Conservation (phyloP, 2,797 vertebrate genomes). For the Thalassophryne amazonica region DNA sequence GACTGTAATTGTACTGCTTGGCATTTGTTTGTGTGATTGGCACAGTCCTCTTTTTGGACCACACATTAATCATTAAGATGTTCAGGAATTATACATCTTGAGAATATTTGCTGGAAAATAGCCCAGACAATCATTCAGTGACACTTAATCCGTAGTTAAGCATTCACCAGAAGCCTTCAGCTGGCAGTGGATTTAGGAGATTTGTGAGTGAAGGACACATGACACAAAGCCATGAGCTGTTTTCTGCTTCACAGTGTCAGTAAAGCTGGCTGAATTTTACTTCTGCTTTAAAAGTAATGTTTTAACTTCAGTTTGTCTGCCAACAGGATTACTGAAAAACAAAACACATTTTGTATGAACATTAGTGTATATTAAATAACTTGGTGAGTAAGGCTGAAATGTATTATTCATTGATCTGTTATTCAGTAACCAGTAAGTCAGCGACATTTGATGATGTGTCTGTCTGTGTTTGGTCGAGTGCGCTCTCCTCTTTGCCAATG, state of each 20-base stretch:
- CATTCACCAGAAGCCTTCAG: background rate
- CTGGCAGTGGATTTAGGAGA: background rate
- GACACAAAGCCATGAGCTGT: background rate
- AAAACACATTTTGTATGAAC: background rate
- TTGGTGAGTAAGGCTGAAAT: too few species aligned
- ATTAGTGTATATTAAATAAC: too few species aligned
- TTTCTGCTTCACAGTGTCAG: background rate
- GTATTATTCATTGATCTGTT: slow-evolving; percentile 1
- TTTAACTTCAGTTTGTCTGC: too few species aligned
- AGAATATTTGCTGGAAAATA: too few species aligned
- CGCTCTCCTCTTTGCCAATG: slow-evolving; percentile 35
- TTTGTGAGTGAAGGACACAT: background rate
- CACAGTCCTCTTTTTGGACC: too few species aligned
- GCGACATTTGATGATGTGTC: slow-evolving; percentile 1
- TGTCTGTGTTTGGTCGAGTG: slow-evolving; percentile 26
- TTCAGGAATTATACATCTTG: too few species aligned
- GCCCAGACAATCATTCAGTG: too few species aligned
- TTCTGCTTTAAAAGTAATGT: background rate
- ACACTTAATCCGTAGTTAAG: background rate
- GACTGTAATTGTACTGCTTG: too few species aligned
- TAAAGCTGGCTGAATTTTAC: background rate
- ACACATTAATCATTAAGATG: too few species aligned
- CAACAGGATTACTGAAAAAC: background rate
- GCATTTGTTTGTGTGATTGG: too few species aligned
- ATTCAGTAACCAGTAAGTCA: background rate